Conservation (phyloP, 2,113 vertebrate species). For the Cyprinodon tularosa region DNA sequence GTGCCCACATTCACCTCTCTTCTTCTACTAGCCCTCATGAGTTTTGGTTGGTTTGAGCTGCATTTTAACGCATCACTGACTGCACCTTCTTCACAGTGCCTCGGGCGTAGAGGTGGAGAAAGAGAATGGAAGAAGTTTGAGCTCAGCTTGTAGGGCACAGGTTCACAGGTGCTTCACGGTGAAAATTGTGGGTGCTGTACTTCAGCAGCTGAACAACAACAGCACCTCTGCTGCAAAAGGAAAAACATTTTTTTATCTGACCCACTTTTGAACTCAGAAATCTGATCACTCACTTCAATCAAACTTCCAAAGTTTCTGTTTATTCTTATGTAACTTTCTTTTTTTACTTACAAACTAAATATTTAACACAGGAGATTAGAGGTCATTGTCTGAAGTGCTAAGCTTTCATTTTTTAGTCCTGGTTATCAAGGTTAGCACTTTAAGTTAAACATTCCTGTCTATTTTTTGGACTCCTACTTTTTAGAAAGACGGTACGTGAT, state of each 20-base stretch:
- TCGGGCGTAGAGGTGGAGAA: constrained; percentile 58
- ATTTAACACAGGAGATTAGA: neutral
- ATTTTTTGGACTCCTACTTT: neutral
- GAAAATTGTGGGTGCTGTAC: constrained; percentile 34
- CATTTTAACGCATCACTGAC: constrained; percentile 73
- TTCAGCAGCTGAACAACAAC: constrained; percentile 35
- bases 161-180: constrained; percentile 66
- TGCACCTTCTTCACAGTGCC: constrained; percentile 72
- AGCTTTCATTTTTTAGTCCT: neutral
- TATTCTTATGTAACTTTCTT: too few species aligned
- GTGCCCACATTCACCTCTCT: constrained; percentile 55
- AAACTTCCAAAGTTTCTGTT: neutral
- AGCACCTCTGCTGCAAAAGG: neutral
- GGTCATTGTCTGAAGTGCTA: neutral
- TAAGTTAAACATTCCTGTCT: neutral
- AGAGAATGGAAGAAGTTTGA: constrained; percentile 45
- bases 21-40: constrained; percentile 42
- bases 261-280: neutral
- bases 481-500: neutral
- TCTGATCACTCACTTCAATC: neutral
- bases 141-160: constrained; percentile 67
- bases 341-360: neutral
- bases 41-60: constrained; percentile 66
- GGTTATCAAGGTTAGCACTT: neutral
- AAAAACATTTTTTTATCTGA: neutral